Conservation (phyloP, 2,888 invertebrate species). For the Macaria notata region DNA sequence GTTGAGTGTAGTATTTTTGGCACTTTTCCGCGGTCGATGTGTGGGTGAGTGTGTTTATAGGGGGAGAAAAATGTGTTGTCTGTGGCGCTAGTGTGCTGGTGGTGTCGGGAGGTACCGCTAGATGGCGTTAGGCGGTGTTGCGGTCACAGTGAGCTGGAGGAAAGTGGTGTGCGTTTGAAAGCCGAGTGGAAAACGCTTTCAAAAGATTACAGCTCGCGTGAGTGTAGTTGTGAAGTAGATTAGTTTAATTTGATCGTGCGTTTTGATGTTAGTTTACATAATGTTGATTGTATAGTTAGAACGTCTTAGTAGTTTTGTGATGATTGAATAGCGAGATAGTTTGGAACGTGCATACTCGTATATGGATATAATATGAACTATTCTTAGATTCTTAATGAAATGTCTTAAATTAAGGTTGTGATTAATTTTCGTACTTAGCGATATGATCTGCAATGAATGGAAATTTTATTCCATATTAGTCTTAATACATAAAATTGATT, state of each 20-base stretch:
- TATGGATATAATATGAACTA: too few species aligned
- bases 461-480: too few species aligned
- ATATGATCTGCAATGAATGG: too few species aligned
- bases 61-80: constrained; percentile 50
- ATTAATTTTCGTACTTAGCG: too few species aligned
- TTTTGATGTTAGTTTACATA: constrained; percentile 12
- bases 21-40: constrained; percentile 56
- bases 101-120: constrained; percentile 46
- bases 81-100: constrained; percentile 69
- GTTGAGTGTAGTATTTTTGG: constrained; percentile 53
- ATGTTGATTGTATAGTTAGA: constrained; percentile 4
- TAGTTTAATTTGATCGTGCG: constrained; percentile 35
- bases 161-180: constrained; percentile 49
- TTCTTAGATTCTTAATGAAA: too few species aligned
- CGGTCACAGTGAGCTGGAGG: constrained; percentile 45
- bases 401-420: too few species aligned
- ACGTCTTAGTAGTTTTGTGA: not conserved
- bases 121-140: constrained; percentile 63
- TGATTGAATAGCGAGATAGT: too few species aligned
- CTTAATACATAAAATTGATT: too few species aligned
- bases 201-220: constrained; percentile 47
- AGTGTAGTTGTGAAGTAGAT: constrained; percentile 36
- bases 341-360: too few species aligned
- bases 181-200: constrained; percentile 57
- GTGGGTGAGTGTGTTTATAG: constrained; percentile 54